Evolutionary conservation across 2,888 invertebrate genomes (phyloP).

Genomic region (Cephus pulcher): DNA sequence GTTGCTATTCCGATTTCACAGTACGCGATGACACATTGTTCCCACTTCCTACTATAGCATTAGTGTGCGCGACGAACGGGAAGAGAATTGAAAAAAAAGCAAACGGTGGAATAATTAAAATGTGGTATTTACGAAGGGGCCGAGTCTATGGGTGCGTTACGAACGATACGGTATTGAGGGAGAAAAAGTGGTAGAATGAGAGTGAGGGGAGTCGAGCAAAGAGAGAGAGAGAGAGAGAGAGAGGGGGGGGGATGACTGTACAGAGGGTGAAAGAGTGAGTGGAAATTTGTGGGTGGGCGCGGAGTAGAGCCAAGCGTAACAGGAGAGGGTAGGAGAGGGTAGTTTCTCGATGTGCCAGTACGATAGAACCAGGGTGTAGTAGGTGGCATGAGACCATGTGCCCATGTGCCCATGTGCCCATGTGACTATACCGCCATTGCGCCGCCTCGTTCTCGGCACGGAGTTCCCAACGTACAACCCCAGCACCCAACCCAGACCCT

Average conservation of each 20-base stretch:
- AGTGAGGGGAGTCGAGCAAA: constrained; percentile 18
- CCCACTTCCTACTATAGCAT: not conserved
- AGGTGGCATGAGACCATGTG: constrained; percentile 47
- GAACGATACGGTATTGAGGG: constrained; percentile 33
- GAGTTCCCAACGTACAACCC: constrained; percentile 46
- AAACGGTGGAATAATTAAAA: constrained; percentile 54
- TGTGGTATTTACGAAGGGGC: constrained; percentile 44
- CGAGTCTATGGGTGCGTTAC: constrained; percentile 38
- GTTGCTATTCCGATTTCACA: too few species aligned
- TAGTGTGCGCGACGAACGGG: constrained; percentile 7
- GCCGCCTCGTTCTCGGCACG: constrained; percentile 42
- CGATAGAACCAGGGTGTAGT: constrained; percentile 42
- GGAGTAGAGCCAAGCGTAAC: constrained; percentile 19
- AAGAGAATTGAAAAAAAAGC: constrained; percentile 25
- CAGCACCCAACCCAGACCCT: constrained; percentile 59
- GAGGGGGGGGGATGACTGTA: constrained; percentile 15
- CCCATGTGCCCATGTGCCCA: not conserved
- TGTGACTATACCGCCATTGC: not conserved
- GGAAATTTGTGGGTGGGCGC: constrained; percentile 15
- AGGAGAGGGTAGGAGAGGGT: constrained; percentile 23
- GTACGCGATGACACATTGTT: not conserved
- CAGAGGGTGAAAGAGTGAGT: not conserved
- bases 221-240: constrained; percentile 23
- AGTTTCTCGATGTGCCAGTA: constrained; percentile 42
- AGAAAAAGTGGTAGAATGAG: constrained; percentile 15